Base-by-base conservation (phyloP, 2,888 invertebrate species). In the Ganaspis brasiliensis region DNA sequence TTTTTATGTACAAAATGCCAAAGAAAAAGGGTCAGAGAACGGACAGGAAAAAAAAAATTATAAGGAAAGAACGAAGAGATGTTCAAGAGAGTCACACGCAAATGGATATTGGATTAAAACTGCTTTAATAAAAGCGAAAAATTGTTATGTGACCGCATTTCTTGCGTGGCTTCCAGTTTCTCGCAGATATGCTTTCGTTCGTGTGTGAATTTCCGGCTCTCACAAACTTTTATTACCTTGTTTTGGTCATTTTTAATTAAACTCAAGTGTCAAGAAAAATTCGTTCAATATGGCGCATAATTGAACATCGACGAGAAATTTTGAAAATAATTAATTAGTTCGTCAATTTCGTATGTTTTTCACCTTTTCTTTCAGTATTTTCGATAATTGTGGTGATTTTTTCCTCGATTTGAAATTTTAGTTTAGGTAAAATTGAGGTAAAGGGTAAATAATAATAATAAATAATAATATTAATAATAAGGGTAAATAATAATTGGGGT, bases 121-220 rank as follows among this genome's bases (percentile, higher is more conserved):
- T 49, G 45, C 26, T 49, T 49, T 45, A 49, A 67, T 67, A 49
- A 49, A 67, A 67, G 45, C 16, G 45, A 67, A 67, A 67, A 67
- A n/a, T 45, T 67, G 26, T 67, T 67, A 67, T 26, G 67, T 67
- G 67, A 67, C 67, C 67, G 67, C 67, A 67, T 49, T 67, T 67
- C 45, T 67, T 9, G 67, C 67, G 45, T 26, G 26, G 24, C 45
- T 67, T 26, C 2, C 4, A 40, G 24, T 6, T 57, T n/a, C 57
- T 57, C 24, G 57, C 2, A 24, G 26, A 26, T 59, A 63, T 45
- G 24, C 21, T 63, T 63, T 40, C n/a, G 14, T 63, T 21, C 21
- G 40, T 31, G 59, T 59, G 31, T 59, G 35, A 59, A 35, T 63
- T 40, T 63, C 6, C 63, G 6, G 2, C 14, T 40, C 19, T 21